Percentiles rank a stretch among this genome's conserved stretches.
Evolutionary conservation across 2,113 vertebrate species (phyloP).

Genomic region (Morphnarchus princeps): DNA sequence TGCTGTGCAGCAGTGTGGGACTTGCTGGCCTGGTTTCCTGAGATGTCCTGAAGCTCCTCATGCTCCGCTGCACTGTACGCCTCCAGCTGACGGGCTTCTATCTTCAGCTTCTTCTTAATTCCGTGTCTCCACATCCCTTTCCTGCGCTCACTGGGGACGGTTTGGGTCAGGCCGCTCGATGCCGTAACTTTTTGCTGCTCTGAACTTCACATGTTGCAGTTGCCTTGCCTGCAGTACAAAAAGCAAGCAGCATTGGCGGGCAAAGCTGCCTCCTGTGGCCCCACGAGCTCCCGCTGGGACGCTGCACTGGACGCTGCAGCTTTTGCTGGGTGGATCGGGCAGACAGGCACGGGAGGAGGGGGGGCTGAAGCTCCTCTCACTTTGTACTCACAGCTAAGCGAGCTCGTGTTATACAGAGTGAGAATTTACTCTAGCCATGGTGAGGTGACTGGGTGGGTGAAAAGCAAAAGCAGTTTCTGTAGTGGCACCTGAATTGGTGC

Average conservation of each 20-base stretch:
- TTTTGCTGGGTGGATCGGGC: no score
- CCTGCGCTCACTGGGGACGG: neutral
- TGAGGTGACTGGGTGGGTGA: neutral
- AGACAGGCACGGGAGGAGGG: rapidly evolving
- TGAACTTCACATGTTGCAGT: rapidly evolving
- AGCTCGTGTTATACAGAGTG: rapidly evolving
- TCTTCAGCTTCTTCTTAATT: neutral
- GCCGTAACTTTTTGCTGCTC: neutral
- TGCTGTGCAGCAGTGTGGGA: neutral
- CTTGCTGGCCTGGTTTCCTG: neutral
- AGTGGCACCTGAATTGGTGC: neutral
- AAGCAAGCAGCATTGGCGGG: rapidly evolving
- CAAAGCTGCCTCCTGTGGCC: neutral
- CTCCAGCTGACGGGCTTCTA: neutral
- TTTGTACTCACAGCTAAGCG: neutral
- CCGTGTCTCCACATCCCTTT: neutral
- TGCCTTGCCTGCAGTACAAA: neutral
- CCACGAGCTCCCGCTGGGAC: rapidly evolving
- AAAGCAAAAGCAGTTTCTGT: neutral
- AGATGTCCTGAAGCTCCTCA: neutral
- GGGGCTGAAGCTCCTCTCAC: neutral
- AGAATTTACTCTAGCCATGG: neutral
- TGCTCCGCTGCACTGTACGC: neutral
- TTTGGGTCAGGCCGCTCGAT: neutral
- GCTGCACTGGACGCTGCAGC: neutral